A percentile compares a stretch with the other conserved stretches of the same genome.
These are phyloP conservation scores for Drosophila nr. perissopoda DNA, from an alignment of 2,888 invertebrate species.

Conservation along the genomic window DNA sequence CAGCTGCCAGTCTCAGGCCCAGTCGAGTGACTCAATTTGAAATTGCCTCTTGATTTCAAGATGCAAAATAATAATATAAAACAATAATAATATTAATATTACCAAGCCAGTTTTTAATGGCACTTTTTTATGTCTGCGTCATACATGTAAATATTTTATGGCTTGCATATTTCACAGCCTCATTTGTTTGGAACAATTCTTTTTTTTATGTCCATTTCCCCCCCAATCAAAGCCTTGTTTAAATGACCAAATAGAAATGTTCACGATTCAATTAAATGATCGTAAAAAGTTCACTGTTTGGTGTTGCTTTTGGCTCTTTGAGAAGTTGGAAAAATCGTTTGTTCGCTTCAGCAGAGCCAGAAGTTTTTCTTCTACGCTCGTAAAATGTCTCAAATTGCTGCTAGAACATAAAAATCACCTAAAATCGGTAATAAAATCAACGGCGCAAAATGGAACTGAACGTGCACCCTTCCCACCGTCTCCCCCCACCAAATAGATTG, in stretches of 20 bases:
- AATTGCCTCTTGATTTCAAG: conserved; percentile 10
- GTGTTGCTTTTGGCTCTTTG: background rate
- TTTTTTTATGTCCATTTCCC: conserved; percentile 37
- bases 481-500: conserved; percentile 16
- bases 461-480: background rate
- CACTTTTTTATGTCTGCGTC: conserved; percentile 36
- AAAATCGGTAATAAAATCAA: conserved; percentile 70
- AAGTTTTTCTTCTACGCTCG: conserved; percentile 50
- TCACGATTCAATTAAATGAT: conserved; percentile 76
- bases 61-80: conserved; percentile 14
- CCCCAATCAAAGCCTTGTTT: conserved; percentile 48
- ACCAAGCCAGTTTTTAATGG: conserved; percentile 21
- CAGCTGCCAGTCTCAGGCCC: conserved; percentile 55
- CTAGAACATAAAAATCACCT: conserved; percentile 80
- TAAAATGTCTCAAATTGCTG: conserved; percentile 72
- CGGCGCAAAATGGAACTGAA: conserved; percentile 49
- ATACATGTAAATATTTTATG: conserved; percentile 53
- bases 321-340: conserved; percentile 45
- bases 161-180: conserved; percentile 63
- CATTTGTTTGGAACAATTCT: conserved; percentile 49
- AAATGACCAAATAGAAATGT: conserved; percentile 65
- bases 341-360: conserved; percentile 16
- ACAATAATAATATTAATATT: conserved; percentile 24
- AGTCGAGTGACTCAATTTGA: conserved; percentile 42
- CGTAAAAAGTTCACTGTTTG: conserved; percentile 65